Percentiles rank a stretch among this genome's conserved stretches.
Evolutionary conservation across 2,113 vertebrate genomes (phyloP).

Genomic region (Sula dactylatra): DNA sequence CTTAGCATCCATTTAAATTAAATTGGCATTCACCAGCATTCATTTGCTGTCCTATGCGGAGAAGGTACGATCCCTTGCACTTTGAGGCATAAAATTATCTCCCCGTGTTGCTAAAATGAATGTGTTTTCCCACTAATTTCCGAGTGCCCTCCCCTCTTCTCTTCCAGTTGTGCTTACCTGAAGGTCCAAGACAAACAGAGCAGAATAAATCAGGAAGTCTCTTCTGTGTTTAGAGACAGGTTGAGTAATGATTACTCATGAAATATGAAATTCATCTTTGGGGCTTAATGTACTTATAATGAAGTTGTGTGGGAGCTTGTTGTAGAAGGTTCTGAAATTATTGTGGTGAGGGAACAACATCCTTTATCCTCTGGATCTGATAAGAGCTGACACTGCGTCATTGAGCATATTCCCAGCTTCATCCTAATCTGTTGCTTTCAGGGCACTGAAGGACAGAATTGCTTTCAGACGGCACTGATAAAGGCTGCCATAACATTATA

Average conservation of each 20-base stretch:
- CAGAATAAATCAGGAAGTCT: constrained; percentile 28
- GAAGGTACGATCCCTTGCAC: not conserved
- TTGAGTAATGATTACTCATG: constrained; percentile 26
- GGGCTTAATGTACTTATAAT: not conserved
- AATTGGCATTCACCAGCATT: not conserved
- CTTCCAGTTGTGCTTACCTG: not conserved
- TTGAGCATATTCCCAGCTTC: not conserved
- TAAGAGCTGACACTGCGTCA: not conserved
- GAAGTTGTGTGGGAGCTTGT: not conserved
- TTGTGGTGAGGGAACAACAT: not conserved
- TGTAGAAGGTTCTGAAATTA: not conserved
- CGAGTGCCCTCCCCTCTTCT: not conserved
- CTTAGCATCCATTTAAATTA: not conserved
- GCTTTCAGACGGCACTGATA: not conserved
- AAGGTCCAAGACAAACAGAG: constrained; percentile 26
- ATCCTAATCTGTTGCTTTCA: not conserved
- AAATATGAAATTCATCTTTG: constrained; percentile 2
- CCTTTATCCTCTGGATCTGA: not conserved
- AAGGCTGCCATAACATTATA: not conserved
- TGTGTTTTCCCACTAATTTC: not conserved
- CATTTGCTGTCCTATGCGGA: not conserved
- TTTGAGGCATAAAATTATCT: not conserved
- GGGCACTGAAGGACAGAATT: not conserved
- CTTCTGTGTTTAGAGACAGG: not conserved
- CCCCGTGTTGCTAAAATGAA: fast-evolving